These are phyloP conservation scores for Lepidocyrtoides sp. DNA, from an alignment of 2,888 invertebrate species.

Conservation along the genomic window DNA sequence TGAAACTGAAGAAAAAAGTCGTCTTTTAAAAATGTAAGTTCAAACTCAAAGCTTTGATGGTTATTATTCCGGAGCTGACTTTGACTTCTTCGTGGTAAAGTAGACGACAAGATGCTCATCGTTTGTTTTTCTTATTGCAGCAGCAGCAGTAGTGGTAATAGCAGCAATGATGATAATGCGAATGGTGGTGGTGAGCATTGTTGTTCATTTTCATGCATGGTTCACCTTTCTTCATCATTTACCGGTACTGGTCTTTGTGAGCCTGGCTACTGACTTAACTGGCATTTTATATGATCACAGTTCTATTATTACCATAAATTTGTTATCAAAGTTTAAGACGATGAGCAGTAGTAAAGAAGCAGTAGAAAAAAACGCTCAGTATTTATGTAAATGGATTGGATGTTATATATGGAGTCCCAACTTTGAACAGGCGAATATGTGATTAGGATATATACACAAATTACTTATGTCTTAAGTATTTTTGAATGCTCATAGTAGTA, in stretches of 20 bases:
- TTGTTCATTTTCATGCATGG: conserved; percentile 65
- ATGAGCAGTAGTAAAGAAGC: neutral
- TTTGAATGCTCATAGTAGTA: neutral
- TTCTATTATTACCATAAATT: neutral
- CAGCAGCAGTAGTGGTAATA: neutral
- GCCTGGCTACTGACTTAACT: conserved; percentile 16
- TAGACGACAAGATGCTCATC: conserved; percentile 36
- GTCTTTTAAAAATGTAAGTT: conserved; percentile 42
- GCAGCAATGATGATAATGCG: neutral
- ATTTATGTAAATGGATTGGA: neutral
- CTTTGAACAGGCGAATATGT: too few relatives aligned
- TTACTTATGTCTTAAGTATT: neutral
- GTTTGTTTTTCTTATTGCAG: neutral
- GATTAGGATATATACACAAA: too few relatives aligned
- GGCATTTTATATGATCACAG: neutral
- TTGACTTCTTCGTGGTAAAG: neutral
- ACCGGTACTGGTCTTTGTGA: conserved; percentile 31
- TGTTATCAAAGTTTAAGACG: neutral
- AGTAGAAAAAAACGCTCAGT: neutral
- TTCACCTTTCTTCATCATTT: conserved; percentile 14
- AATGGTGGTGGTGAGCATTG: neutral
- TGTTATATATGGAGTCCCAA: too few relatives aligned
- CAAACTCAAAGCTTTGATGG: too few relatives aligned
- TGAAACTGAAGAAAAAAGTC: conserved; percentile 26
- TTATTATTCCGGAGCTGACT: neutral